Evolutionary conservation across 2,113 vertebrate species (phyloP), one percentile per base, ranked within the genome.

Genomic region (Rhea pennata): DNA sequence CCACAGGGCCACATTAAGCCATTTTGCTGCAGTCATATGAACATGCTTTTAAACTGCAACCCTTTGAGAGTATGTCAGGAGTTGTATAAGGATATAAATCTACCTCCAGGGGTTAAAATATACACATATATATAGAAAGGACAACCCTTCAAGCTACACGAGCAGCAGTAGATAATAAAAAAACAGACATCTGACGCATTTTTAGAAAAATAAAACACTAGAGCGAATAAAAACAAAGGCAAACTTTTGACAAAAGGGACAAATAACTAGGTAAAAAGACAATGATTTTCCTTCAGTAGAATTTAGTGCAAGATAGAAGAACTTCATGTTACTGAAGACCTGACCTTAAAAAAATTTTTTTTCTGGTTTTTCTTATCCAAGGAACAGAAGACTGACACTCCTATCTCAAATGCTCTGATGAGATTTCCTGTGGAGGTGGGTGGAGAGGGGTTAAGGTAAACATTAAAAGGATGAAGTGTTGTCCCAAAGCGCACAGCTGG

Each of bases 401-500:
- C 20, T 3, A 0, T 76, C 15, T 3, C 44, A 87, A 92, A 79
- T 0, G 0, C 11, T 87, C 22, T 71, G 65, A 40, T 84, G 88
- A 88, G 64, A 62, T 87, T 91, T 96, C 87, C 84, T 91, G 58
- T 59, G 87, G 77, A 82, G 92, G 19, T 76, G 64, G 67, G 51
- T 80, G 91, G 87, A 84, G 78, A 59, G 12, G 20, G 54, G 46
- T 12, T 64, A 94, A 95, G 78, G 78, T 80, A 91, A 95, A 96
- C 81, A 90, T 36, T 53, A 3, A 67, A 84, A 84, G 79, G 69
- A 73, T 88, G 69, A 86, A 93, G 74, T 58, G 48, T 69, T 95
- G 75, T 88, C 74, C 89, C 78, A 75, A 42, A 69, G 83, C 5
- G 6, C 93, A 42, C 89, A 95, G 95, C 79, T 95, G 88, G 88